A percentile compares a stretch with the other conserved stretches of the same genome.
Evolutionary conservation across 2,888 invertebrate genomes (phyloP).

Genomic region (Pristionchus japonicus): DNA sequence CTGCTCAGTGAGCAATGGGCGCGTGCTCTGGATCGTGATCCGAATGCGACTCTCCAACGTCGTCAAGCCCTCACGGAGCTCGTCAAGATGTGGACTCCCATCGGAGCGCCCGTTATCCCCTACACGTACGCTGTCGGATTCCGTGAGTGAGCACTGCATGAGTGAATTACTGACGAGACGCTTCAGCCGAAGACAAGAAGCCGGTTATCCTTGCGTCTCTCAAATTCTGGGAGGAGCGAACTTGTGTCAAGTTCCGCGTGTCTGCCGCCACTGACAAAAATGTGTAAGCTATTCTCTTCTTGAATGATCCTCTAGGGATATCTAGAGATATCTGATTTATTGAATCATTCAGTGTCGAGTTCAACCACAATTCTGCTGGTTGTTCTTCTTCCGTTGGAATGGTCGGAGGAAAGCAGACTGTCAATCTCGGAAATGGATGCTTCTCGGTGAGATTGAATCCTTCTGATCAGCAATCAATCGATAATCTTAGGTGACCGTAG

Average conservation of each 20-base stretch:
- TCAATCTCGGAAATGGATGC: conserved; percentile 23
- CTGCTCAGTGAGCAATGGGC: neutral
- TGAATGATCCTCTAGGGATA: no score
- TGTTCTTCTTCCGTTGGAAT: conserved; percentile 27
- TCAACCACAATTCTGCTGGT: neutral
- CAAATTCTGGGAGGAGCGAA: neutral
- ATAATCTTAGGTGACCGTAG: conserved; percentile 4
- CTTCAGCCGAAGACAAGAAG: neutral
- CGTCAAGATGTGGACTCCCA: neutral
- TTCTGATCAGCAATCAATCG: neutral
- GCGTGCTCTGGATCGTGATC: neutral
- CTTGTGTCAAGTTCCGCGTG: neutral
- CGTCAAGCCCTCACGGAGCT: neutral
- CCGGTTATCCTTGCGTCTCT: neutral
- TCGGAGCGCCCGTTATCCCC: conserved; percentile 9
- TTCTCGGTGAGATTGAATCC: neutral
- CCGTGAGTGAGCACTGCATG: no score
- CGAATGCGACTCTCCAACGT: neutral
- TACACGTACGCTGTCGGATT: neutral
- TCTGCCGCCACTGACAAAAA: neutral
- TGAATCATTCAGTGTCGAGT: neutral
- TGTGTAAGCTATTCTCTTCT: neutral
- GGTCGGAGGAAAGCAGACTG: neutral
- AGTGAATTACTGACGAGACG: neutral
- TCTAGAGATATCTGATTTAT: neutral